phyloP scores from a whole-genome alignment of 2,797 vertebrate genomes.

The Enteromius anoplus region DNA sequence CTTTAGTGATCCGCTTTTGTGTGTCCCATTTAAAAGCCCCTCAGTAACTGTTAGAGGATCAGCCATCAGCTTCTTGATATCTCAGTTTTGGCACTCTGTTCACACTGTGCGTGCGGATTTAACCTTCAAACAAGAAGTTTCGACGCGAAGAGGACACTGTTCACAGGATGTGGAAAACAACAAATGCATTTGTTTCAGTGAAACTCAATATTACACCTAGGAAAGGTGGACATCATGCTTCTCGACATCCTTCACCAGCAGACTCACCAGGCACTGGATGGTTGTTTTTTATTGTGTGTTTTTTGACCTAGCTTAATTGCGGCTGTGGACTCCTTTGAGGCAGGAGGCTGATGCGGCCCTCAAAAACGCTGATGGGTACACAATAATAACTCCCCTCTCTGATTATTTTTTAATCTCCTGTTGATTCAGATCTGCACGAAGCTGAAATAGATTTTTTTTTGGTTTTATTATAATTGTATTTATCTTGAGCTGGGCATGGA shows the following conservation, averaged over 20 bases:
- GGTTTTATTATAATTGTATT: background rate
- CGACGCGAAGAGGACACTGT: background rate
- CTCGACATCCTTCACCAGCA: background rate
- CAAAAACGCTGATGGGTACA: slow-evolving; percentile 55
- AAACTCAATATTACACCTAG: slow-evolving; percentile 25
- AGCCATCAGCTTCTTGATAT: slow-evolving; percentile 20
- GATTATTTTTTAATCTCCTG: slow-evolving; percentile 63
- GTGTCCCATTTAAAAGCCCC: background rate
- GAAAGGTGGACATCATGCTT: slow-evolving; percentile 4
- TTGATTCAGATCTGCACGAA: slow-evolving; percentile 57
- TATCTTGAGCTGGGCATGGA: slow-evolving; percentile 7
- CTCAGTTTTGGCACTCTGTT: slow-evolving; percentile 7
- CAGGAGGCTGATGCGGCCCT: slow-evolving; percentile 41
- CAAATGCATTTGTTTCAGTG: slow-evolving; percentile 13
- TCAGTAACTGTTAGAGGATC: slow-evolving; percentile 11
- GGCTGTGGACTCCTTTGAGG: slow-evolving; percentile 32
- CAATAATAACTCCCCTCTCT: slow-evolving; percentile 54
- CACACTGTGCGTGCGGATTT: background rate
- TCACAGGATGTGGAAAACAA: slow-evolving; percentile 5
- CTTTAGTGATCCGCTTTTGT: slow-evolving; percentile 13
- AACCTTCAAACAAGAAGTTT: slow-evolving; percentile 39
- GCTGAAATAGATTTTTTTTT: slow-evolving; percentile 18
- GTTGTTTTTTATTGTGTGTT: slow-evolving; percentile 31
- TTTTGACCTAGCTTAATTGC: slow-evolving; percentile 56
- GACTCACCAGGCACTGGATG: slow-evolving; percentile 8